Conservation (phyloP, 2,113 vertebrate species). For the Rhinichthys klamathensis region DNA sequence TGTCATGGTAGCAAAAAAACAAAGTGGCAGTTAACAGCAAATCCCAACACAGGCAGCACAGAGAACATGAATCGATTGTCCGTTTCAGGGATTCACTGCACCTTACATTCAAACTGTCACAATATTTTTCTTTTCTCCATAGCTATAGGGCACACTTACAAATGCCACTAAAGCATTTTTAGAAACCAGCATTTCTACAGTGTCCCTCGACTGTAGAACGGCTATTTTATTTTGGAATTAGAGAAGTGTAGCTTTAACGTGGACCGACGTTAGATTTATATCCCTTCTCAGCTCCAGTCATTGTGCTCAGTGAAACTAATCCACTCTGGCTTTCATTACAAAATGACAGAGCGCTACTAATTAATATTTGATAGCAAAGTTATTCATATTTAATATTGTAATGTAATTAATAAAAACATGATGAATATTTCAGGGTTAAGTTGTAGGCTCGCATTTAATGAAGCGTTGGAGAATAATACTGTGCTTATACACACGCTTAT, state of each 20-base stretch:
- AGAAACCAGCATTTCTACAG: constrained; percentile 16
- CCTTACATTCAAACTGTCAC: constrained; percentile 20
- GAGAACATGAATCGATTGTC: constrained; percentile 40
- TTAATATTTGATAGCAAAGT: constrained; percentile 60
- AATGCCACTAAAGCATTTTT: not conserved
- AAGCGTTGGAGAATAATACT: constrained; percentile 29
- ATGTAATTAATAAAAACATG: constrained; percentile 64
- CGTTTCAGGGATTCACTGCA: constrained; percentile 25
- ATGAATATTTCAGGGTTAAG: constrained; percentile 62
- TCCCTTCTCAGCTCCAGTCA: constrained; percentile 38
- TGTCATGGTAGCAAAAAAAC: constrained; percentile 29
- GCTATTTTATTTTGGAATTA: constrained; percentile 20
- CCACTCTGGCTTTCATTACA: constrained; percentile 56
- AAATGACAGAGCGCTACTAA: constrained; percentile 56
- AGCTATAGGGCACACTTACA: constrained; percentile 28
- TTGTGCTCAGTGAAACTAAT: constrained; percentile 52
- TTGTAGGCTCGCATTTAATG: constrained; percentile 41
- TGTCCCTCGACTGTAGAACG: not conserved
- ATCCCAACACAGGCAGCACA: constrained; percentile 23
- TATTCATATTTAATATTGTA: constrained; percentile 59
- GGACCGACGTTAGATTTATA: constrained; percentile 36
- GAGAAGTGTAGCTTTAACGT: constrained; percentile 22
- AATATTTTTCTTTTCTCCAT: constrained; percentile 21
- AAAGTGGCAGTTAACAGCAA: constrained; percentile 40
- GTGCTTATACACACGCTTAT: not conserved